phyloP scores from a whole-genome alignment of 2,113 vertebrate species.

The Emydura subglobosa region DNA sequence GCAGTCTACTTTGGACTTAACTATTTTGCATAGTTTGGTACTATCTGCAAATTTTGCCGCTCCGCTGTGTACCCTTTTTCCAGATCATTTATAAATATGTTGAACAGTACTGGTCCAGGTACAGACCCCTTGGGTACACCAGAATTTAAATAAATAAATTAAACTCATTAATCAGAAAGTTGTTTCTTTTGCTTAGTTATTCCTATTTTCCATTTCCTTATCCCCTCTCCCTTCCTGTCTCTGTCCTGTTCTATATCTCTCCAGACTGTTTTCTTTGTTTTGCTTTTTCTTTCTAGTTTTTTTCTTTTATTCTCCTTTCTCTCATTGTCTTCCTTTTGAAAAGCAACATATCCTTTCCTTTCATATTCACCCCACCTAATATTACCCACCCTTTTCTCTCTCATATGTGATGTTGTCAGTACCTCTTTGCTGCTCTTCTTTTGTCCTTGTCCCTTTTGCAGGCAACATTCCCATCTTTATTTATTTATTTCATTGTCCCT shows the following conservation, averaged over 20 bases:
- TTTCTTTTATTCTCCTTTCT: neutral
- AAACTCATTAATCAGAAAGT: neutral
- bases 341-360: neutral
- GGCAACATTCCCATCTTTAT: neutral
- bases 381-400: neutral
- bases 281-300: too few species aligned
- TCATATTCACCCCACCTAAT: neutral
- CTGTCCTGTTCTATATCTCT: neutral
- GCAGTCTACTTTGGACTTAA: too few species aligned
- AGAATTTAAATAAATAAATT: neutral
- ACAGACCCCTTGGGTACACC: too few species aligned
- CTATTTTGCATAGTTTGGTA: too few species aligned
- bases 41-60: too few species aligned
- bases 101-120: too few species aligned
- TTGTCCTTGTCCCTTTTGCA: neutral
- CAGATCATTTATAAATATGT: too few species aligned
- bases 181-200: neutral
- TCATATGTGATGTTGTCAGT: neutral
- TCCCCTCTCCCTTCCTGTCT: neutral
- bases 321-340: neutral
- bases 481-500: neutral
- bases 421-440: neutral
- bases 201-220: neutral
- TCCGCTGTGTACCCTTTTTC: too few species aligned
- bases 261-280: neutral